A percentile compares a stretch with the other conserved stretches of the same genome.
These are phyloP conservation scores for Phengaris arion DNA, from an alignment of 2,888 invertebrate genomes.

Conservation along the genomic window DNA sequence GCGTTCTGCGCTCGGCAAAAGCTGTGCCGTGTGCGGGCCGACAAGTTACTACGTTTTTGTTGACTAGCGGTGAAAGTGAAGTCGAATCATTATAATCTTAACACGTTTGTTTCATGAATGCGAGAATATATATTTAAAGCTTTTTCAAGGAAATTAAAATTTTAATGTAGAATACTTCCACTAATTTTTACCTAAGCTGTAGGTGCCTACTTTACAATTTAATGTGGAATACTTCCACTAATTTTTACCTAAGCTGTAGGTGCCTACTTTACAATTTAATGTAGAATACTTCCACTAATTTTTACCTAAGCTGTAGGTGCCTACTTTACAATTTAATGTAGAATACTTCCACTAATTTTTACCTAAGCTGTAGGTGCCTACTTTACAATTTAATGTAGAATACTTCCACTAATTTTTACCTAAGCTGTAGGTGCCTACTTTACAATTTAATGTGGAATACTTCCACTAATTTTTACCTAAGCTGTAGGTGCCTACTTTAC, in stretches of 20 bases:
- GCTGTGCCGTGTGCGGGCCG: not conserved
- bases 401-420: not conserved
- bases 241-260: not conserved
- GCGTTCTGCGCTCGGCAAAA: not conserved
- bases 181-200: no score
- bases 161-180: not conserved
- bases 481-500: not conserved
- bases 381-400: not conserved
- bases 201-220: no score
- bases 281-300: not conserved
- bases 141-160: not conserved
- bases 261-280: no score
- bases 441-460: not conserved
- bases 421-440: not conserved
- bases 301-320: not conserved
- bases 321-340: not conserved
- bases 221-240: no score
- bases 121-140: slow-evolving; percentile 1
- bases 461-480: not conserved
- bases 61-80: slow-evolving; percentile 21
- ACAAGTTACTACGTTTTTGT: slow-evolving; percentile 15
- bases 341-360: not conserved
- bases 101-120: slow-evolving; percentile 6
- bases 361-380: not conserved
- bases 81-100: slow-evolving; percentile 17